A percentile compares a stretch with the other conserved stretches of the same genome.
Conservation (phyloP, 2,888 invertebrate species). For the Masnerella sp. region DNA sequence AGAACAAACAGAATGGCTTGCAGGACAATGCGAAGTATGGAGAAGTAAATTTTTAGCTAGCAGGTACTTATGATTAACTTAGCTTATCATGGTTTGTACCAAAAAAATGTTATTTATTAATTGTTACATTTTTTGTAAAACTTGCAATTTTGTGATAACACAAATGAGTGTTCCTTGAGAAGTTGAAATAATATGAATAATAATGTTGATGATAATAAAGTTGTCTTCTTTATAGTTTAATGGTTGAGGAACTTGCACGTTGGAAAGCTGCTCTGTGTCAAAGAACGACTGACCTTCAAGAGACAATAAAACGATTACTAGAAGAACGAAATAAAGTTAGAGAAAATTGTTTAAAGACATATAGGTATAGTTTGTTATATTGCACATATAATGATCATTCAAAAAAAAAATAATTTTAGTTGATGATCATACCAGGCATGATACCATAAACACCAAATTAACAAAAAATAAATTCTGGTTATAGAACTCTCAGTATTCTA, state of each 20-base stretch:
- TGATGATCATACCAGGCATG: too few species aligned
- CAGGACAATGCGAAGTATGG: constrained; percentile 98
- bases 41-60: constrained; percentile 96
- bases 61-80: constrained; percentile 80
- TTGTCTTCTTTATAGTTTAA: constrained; percentile 82
- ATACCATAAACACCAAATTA: too few species aligned
- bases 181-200: too few species aligned
- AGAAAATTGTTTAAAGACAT: constrained; percentile 82
- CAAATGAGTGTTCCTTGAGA: too few species aligned
- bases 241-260: constrained; percentile 94
- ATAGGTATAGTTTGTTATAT: too few species aligned
- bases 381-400: too few species aligned
- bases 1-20: constrained; percentile 95
- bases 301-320: constrained; percentile 83
- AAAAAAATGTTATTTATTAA: neutral
- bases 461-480: too few species aligned
- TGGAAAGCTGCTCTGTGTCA: constrained; percentile 90
- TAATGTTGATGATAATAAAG: too few species aligned
- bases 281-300: constrained; percentile 84
- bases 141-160: too few species aligned
- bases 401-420: neutral
- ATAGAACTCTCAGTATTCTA: constrained; percentile 77
- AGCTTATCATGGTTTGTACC: neutral
- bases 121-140: neutral
- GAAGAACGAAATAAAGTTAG: constrained; percentile 84